phyloP scores from a whole-genome alignment of 2,113 vertebrate genomes.

The Cyprinodon variegatus region DNA sequence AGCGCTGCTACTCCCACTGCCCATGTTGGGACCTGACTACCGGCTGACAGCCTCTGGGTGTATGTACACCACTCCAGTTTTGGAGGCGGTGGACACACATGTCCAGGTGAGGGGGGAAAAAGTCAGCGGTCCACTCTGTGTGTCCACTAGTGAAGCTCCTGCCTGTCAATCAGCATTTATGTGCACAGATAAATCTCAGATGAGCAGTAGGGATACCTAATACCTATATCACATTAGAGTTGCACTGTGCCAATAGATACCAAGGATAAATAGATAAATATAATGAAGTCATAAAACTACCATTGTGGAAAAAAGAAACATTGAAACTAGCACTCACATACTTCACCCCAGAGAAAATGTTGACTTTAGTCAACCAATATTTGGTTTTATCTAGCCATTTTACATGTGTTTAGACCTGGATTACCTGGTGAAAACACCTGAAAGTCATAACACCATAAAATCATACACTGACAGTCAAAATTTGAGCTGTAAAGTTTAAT shows the following conservation, averaged over 20 bases:
- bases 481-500: background rate
- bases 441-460: background rate
- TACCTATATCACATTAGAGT: constrained; percentile 14
- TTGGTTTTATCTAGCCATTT: background rate
- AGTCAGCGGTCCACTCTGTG: constrained; percentile 34
- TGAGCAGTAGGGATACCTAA: constrained; percentile 27
- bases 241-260: background rate
- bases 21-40: constrained; percentile 64
- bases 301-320: background rate
- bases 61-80: constrained; percentile 10
- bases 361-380: background rate
- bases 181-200: constrained; percentile 54
- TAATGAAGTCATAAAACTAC: background rate
- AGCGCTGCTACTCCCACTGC: constrained; percentile 73
- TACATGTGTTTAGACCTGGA: too few relatives aligned
- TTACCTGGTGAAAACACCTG: background rate
- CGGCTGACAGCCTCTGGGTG: constrained; percentile 34
- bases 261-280: background rate
- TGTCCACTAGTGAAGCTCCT: constrained; percentile 19
- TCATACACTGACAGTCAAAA: background rate
- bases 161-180: constrained; percentile 69
- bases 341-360: background rate
- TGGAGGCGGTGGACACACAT: constrained; percentile 46
- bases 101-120: constrained; percentile 61
- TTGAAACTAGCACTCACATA: background rate